Conservation (phyloP, 2,113 vertebrate species). For the Sander lucioperca region DNA sequence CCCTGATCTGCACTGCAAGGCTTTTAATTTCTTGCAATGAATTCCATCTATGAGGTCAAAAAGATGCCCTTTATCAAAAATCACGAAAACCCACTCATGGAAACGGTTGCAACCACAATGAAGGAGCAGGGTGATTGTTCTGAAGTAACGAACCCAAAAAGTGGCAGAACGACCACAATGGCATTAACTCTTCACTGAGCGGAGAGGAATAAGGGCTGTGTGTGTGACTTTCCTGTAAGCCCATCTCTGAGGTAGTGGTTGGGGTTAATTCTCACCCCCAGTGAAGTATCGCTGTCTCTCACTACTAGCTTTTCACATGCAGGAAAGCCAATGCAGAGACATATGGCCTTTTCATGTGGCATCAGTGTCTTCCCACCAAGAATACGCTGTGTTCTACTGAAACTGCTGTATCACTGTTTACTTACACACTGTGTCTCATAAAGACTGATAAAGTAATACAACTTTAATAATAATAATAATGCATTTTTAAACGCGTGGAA, state of each 20-base stretch:
- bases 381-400: conserved; percentile 45
- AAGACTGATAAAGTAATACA: not conserved
- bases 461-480: not conserved
- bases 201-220: not conserved
- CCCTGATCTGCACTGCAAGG: not conserved
- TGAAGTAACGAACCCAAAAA: not conserved
- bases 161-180: conserved; percentile 37
- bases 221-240: conserved; percentile 61
- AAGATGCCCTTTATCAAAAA: conserved; percentile 20
- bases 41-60: not conserved
- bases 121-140: not conserved
- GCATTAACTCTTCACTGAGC: not conserved
- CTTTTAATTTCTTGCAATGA: not conserved
- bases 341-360: conserved; percentile 70
- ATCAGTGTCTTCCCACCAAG: conserved; percentile 60
- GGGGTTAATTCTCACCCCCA: conserved; percentile 50
- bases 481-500: not conserved
- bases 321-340: conserved; percentile 25
- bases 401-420: conserved; percentile 71
- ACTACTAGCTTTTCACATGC: not conserved
- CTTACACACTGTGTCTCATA: conserved; percentile 25
- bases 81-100: not conserved
- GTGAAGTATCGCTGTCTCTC: not conserved
- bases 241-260: conserved; percentile 35
- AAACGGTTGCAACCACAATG: conserved; percentile 37